Conservation (phyloP, 2,113 vertebrate species). For the Aspidoscelis tigris region DNA sequence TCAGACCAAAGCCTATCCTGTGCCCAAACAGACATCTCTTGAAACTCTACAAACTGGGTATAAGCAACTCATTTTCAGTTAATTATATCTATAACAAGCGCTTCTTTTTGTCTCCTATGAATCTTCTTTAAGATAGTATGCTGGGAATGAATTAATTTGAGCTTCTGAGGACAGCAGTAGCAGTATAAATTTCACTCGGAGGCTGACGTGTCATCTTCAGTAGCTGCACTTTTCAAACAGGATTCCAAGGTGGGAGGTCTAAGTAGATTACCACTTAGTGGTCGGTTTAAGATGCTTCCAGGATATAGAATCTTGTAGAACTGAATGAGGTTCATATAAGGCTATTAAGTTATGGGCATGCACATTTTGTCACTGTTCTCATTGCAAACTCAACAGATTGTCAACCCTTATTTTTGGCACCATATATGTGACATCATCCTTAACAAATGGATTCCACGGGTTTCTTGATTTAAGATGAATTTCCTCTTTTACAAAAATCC, state of each 20-base stretch:
- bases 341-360: no score
- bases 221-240: neutral
- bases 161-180: no score
- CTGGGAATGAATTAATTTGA: neutral
- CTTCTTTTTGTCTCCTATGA: neutral
- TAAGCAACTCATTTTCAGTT: neutral
- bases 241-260: neutral
- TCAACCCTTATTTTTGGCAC: no score
- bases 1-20: neutral
- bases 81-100: neutral
- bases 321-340: neutral
- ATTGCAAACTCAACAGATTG: no score
- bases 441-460: no score
- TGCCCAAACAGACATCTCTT: neutral
- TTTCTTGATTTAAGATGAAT: no score
- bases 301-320: neutral
- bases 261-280: neutral
- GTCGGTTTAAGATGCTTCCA: neutral
- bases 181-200: neutral
- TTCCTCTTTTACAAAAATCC: no score
- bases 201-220: neutral
- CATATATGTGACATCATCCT: no score
- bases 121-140: neutral
- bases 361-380: no score
- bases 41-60: no score